phyloP scores from a whole-genome alignment of 2,888 invertebrate species.

The Penaeus monodon region DNA sequence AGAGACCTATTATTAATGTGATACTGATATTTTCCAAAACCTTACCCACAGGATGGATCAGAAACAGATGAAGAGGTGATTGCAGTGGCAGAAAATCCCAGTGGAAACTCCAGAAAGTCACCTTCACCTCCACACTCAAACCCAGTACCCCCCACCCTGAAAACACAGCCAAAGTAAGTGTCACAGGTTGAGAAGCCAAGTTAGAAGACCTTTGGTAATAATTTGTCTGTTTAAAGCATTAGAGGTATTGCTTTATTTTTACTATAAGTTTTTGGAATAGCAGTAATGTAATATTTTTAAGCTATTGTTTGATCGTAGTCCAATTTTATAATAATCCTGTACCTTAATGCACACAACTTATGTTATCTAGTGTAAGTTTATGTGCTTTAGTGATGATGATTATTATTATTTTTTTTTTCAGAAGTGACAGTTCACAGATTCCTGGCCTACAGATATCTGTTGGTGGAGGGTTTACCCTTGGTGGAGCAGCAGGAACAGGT shows the following conservation, averaged over 20 bases:
- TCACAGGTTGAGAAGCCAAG: neutral
- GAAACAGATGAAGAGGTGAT: conserved; percentile 48
- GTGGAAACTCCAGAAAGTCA: neutral
- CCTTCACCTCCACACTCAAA: neutral
- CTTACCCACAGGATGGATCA: neutral
- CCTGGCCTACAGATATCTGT: conserved; percentile 20
- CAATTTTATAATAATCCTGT: too few species aligned
- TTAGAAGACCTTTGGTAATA: too few species aligned
- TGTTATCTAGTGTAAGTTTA: neutral
- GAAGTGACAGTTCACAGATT: conserved; percentile 13
- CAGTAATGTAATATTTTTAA: too few species aligned
- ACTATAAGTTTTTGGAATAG: too few species aligned
- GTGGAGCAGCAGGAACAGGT: neutral
- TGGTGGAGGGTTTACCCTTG: conserved; percentile 6
- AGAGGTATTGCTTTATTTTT: too few species aligned
- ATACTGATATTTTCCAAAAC: too few species aligned
- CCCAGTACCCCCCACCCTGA: neutral
- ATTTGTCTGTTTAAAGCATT: too few species aligned
- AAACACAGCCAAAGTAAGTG: neutral
- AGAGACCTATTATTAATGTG: too few species aligned
- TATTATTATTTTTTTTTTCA: neutral
- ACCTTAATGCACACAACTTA: neutral
- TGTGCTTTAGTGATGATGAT: too few species aligned
- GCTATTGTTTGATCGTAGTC: too few species aligned
- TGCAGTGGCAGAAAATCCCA: conserved; percentile 16